Base-by-base conservation (phyloP, 35 echinoderm and acorn worm species). In the Apostichopus californicus region DNA sequence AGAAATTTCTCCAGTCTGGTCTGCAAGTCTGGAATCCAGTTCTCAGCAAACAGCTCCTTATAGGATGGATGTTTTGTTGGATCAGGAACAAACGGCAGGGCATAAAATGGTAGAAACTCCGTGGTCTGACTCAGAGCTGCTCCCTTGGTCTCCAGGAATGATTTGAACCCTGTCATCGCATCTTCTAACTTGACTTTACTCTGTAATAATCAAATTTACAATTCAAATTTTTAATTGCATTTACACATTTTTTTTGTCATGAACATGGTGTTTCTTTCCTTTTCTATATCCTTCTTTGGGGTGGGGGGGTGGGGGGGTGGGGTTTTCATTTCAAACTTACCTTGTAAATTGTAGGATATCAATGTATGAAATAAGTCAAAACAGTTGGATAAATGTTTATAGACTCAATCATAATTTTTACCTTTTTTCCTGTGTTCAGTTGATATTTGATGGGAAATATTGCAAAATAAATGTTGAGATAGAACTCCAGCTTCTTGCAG, bases 401-500 rank as follows among this genome's bases (percentile, higher is more conserved):
- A 46, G 2, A 46, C 3, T 46, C 34, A 3, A 46, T 3, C 34
- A 46, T 46, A 46, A 0, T 12, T 55, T 83, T 90, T 64, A 98
- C 96, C 96, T 94, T 95, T 78, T 96, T 98, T 15, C 96, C 96
- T 6, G 96, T 98, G n/a, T 52, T 90, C 10, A 98, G 56, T 17
- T 93, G 90, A 61, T 98, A 95, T 53, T 94, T 94, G 57, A 98
- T 98, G 4, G 97, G 97, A 92, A 78, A 98, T 64, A 98, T 98
- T 70, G 96, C 96, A 93, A 98, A 98, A 90, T 96, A 98, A 34
- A 98, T 98, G 78, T 90, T 98, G 56, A 98, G 90, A 90, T 98
- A 98, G 65, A 98, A 98, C 65, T 98, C 96, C 0, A 98, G 91
- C 56, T 98, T 98, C 93, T 98, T 98, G 93, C 96, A 98, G 77